Conservation (phyloP, 1,140 invertebrate genomes). For the Euschistus heros region DNA sequence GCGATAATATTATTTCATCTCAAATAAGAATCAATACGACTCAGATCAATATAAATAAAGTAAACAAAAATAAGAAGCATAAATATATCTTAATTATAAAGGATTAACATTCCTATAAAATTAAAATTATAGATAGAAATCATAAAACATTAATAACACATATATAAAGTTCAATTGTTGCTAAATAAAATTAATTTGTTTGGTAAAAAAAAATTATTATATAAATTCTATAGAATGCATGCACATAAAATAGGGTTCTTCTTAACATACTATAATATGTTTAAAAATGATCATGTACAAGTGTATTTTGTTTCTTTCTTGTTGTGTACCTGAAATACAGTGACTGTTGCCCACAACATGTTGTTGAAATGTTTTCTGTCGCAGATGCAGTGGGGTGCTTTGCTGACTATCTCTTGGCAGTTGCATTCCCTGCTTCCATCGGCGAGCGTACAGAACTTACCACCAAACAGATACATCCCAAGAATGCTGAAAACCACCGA, state of each 20-base stretch:
- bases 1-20: no score
- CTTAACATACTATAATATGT: background rate
- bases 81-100: no score
- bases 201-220: no score
- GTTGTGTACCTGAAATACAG: slow-evolving; percentile 87
- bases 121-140: no score
- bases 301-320: slow-evolving; percentile 9
- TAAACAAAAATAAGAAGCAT: no score
- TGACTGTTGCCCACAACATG: slow-evolving; percentile 90
- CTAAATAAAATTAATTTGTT: no score
- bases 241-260: background rate
- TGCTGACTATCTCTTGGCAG: slow-evolving; percentile 78
- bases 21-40: no score
- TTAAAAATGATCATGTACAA: background rate
- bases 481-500: slow-evolving; percentile 67
- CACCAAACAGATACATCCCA: slow-evolving; percentile 97
- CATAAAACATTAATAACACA: no score
- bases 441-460: slow-evolving; percentile 96
- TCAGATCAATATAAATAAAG: no score
- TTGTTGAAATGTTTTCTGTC: slow-evolving; percentile 96
- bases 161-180: no score
- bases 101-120: no score
- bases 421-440: slow-evolving; percentile 78
- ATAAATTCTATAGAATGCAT: no score
- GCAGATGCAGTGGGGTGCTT: slow-evolving; percentile 79